Evolutionary conservation across 2,888 invertebrate species (phyloP).

Genomic region (Lysandra bellargus): DNA sequence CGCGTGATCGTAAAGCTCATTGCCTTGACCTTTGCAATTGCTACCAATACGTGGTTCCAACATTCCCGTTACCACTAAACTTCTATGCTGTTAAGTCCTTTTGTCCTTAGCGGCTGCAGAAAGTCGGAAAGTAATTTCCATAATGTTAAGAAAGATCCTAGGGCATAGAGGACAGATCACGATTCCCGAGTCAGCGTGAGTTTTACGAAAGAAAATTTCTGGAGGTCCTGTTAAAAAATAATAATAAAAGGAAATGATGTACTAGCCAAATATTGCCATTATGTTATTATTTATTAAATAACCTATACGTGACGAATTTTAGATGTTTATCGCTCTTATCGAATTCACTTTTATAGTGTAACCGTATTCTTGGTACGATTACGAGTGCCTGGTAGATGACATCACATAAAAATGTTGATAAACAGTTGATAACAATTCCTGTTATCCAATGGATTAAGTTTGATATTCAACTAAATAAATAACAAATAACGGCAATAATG

Average conservation of each 20-base stretch:
- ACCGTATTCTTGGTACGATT: slow-evolving; percentile 25
- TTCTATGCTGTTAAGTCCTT: neutral
- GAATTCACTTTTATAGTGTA: slow-evolving; percentile 12
- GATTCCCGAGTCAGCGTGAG: neutral
- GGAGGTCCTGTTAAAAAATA: neutral
- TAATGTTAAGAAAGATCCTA: neutral
- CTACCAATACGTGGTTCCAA: neutral
- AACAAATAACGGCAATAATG: neutral
- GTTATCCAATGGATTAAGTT: neutral
- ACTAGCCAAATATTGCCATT: neutral
- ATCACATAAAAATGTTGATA: slow-evolving; percentile 23
- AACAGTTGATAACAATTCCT: slow-evolving; percentile 5
- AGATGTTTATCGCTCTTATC: slow-evolving; percentile 15
- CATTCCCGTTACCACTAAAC: neutral
- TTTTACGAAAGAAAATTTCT: neutral
- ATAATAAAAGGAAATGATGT: neutral
- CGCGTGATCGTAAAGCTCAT: slow-evolving; percentile 30
- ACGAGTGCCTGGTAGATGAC: neutral
- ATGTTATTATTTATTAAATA: neutral
- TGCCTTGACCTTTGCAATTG: slow-evolving; percentile 31
- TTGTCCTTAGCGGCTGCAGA: neutral
- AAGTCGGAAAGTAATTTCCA: too few species aligned
- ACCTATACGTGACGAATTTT: neutral
- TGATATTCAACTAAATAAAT: neutral
- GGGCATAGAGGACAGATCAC: neutral